A percentile compares a stretch with the other conserved stretches of the same genome.
Conservation (phyloP, 2,113 vertebrate species). For the Cynocephalus volans region DNA sequence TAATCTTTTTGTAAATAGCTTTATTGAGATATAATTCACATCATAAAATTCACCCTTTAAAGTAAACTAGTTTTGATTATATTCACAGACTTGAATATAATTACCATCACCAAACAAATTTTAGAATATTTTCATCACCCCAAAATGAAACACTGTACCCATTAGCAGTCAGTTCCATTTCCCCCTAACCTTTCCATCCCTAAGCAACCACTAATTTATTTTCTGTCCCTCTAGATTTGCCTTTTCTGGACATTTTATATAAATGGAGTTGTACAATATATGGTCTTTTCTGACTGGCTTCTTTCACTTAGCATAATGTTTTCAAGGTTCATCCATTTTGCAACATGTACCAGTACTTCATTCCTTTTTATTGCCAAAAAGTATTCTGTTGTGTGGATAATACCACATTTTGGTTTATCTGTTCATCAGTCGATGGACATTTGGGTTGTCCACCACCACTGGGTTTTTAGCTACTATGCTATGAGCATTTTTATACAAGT, state of each 20-base stretch:
- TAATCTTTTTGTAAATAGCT: background rate
- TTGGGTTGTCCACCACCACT: background rate
- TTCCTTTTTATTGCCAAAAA: background rate
- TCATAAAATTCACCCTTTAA: background rate
- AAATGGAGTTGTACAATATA: background rate
- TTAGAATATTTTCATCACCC: background rate
- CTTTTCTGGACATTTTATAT: background rate
- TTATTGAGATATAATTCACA: background rate
- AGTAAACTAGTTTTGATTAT: background rate
- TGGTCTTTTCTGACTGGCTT: background rate
- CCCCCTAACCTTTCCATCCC: background rate
- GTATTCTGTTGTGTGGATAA: background rate
- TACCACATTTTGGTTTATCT: background rate
- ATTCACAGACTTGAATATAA: background rate
- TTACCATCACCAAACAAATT: background rate
- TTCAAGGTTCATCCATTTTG: background rate
- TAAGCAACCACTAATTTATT: background rate
- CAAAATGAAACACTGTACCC: background rate
- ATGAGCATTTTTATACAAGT: background rate
- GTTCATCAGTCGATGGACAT: background rate
- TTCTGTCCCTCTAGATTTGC: background rate
- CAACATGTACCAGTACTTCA: background rate
- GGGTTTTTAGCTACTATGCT: background rate
- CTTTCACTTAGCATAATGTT: background rate
- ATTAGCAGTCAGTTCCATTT: background rate